These are phyloP conservation scores for Sisor rabdophorus DNA, from an alignment of 2,113 vertebrate species.

Conservation along the genomic window DNA sequence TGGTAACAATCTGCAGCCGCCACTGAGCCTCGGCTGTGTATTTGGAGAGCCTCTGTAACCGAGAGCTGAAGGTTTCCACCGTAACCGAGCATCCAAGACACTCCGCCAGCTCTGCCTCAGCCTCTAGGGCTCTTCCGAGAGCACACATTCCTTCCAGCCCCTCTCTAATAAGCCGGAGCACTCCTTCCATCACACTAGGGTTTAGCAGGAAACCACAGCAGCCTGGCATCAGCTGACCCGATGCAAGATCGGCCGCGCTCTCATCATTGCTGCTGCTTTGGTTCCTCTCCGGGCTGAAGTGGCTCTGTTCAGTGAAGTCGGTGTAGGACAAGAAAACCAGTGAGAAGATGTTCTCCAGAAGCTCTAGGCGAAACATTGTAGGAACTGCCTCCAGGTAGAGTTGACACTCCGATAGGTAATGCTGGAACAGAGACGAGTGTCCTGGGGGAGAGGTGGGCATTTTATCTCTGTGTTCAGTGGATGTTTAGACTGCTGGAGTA, in stretches of 20 bases:
- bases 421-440: constrained; percentile 71
- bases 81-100: constrained; percentile 73
- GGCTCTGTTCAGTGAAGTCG: constrained; percentile 68
- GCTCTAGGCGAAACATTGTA: constrained; percentile 81
- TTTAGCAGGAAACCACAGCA: constrained; percentile 83
- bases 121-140: constrained; percentile 58
- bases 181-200: constrained; percentile 72
- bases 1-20: constrained; percentile 87
- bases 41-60: constrained; percentile 81
- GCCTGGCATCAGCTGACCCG: constrained; percentile 35
- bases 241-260: not conserved
- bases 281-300: not conserved
- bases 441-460: constrained; percentile 60
- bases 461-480: not conserved
- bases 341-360: constrained; percentile 97
- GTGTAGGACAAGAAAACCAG: constrained; percentile 83
- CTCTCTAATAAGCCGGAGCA: constrained; percentile 81
- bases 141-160: constrained; percentile 80
- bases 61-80: constrained; percentile 72
- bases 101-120: constrained; percentile 68
- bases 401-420: constrained; percentile 82
- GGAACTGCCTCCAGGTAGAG: constrained; percentile 80
- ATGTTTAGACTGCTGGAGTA: not conserved
- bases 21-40: constrained; percentile 90
- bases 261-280: constrained; percentile 7